Evolutionary conservation across 2,888 invertebrate species (phyloP), one percentile per base, ranked within the genome.

Genomic region (Antheraea assamensis): DNA sequence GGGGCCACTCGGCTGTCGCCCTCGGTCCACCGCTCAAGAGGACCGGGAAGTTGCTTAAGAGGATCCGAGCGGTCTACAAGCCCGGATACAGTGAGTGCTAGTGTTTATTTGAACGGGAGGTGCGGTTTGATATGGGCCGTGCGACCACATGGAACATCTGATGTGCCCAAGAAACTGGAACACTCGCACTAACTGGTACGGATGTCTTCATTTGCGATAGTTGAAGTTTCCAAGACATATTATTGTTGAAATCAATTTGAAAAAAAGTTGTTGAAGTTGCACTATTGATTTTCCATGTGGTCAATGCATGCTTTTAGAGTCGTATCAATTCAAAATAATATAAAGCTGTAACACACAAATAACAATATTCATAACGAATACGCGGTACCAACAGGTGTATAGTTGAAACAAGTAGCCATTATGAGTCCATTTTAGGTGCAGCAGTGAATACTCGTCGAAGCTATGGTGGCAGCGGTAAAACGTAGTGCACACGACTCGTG

Each of bases 391-490:
- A 92, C 93, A 93, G 93, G 93, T 93, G 93, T 91, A 93, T 88
- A 85, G 88, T 83, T 85, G 86, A 85, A 93, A 92, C 93, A 87
- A 92, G 93, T 91, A 88, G 88, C 92, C 87, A 93, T 93, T 92
- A 92, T 89, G 91, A 91, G 88, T 88, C 93, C 93, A 93, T 94
- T 93, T 93, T 93, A 93, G 93, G 93, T 86, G 85, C 85, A 88
- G 81, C 88, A 90, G 88, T 89, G 91, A 90, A 90, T 90, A 91
- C 90, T 90, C 82, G 87, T 83, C 84, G 83, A 79, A 80, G 78
- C 84, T 82, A 86, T 30, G 87, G 89, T 86, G 87, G 87, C 79
- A 80, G 84, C 84, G 85, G 88, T 89, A 84, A 87, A 80, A 82
- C 85, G 83, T 85, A 83, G 83, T 84, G 83, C 86, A 84, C 85